Conservation (phyloP, 2,113 vertebrate species). For the Osmerus mordax region DNA sequence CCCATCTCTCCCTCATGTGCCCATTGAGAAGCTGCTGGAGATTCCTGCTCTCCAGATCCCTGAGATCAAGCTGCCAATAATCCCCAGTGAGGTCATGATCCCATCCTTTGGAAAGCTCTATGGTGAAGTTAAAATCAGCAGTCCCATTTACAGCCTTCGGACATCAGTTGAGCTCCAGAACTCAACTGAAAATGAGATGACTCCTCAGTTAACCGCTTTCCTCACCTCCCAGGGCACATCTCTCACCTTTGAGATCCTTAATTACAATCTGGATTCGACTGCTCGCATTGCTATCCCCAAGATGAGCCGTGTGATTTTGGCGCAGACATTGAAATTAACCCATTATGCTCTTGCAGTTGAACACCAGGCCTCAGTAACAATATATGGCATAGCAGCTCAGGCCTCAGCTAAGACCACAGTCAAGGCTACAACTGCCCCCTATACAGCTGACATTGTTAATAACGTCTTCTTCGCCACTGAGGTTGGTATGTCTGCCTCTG, state of each 20-base stretch:
- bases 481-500: conserved; percentile 71
- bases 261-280: conserved; percentile 77
- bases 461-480: conserved; percentile 69
- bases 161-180: conserved; percentile 77
- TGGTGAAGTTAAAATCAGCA: conserved; percentile 74
- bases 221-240: conserved; percentile 74
- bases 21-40: conserved; percentile 69
- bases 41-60: conserved; percentile 72
- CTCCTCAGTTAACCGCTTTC: conserved; percentile 72
- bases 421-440: conserved; percentile 68
- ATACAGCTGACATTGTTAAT: conserved; percentile 71
- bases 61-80: conserved; percentile 75
- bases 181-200: conserved; percentile 62
- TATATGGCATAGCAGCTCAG: conserved; percentile 68
- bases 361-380: conserved; percentile 70
- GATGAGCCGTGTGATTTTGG: conserved; percentile 71
- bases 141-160: conserved; percentile 78
- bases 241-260: conserved; percentile 68
- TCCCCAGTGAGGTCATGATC: conserved; percentile 70
- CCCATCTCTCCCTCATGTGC: conserved; percentile 75
- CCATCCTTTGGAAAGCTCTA: conserved; percentile 85
- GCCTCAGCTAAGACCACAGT: conserved; percentile 73
- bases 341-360: conserved; percentile 71
- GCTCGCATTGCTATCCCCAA: conserved; percentile 71
- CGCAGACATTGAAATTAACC: conserved; percentile 75